Evolutionary conservation across 2,113 vertebrate species (phyloP), one percentile per base, ranked within the genome.

Genomic region (Perognathus longimembris): DNA sequence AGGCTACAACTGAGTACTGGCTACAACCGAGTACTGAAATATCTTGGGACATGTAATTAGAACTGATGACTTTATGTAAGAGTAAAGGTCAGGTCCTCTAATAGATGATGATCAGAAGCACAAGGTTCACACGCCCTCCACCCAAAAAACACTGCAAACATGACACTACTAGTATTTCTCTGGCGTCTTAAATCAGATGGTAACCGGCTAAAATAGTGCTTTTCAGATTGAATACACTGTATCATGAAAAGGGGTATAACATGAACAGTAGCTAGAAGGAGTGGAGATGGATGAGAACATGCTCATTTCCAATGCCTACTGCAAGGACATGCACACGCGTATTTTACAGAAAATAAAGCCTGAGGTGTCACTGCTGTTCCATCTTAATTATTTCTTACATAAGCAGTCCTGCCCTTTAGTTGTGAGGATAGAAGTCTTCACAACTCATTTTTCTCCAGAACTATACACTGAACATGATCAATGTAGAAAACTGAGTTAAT

Each of bases 321-420:
- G 0, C 50, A 63, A 66, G 32, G 67, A 15, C 14, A 67, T 34
- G 7, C 28, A 86, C 7, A 34, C 34, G 61, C 28, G 28, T 40
- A 85, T 59, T 74, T 81, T 63, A 91, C 66, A n/a, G 12, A 83
- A 7, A 86, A 80, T 70, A 85, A 92, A 91, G 24, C 12, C 17
- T 30, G 28, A 71, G 74, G 75, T 14, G 22, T n/a, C 75, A 77
- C 26, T 70, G 17, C 32, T 63, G 10, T n/a, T 22, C 18, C 36
- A 63, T 61, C 22, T 40, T 6, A 67, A 5, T 28, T 61, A 11
- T 63, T 20, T 57, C 83, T n/a, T 22, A 91, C 80, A 71, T 30
- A 8, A 93, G 80, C 1, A 24, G 66, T 9, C 36, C 24, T 75
- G 18, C 21, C 73, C 50, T 75, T 63, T 74, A 77, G 40, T 75